These are phyloP conservation scores for Scyliorhinus canicula DNA, from an alignment of 2,797 vertebrate genomes.

Conservation along the genomic window DNA sequence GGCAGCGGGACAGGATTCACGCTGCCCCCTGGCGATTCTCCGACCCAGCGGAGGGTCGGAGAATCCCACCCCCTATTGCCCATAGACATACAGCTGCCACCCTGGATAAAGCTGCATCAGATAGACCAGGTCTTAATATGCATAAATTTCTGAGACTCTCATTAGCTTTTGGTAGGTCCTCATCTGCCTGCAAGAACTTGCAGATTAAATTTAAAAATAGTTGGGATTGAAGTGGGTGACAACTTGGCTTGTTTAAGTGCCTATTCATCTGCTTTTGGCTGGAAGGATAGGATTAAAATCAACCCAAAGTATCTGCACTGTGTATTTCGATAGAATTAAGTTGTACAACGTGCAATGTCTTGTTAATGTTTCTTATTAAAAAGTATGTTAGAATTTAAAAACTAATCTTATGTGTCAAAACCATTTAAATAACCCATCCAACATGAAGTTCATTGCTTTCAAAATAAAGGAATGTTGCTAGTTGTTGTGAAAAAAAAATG, in stretches of 20 bases:
- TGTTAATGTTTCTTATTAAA: neutral
- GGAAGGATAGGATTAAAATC: neutral
- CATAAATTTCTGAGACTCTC: neutral
- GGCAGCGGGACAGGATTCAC: too few relatives aligned
- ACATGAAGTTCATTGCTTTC: neutral
- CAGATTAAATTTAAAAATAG: neutral
- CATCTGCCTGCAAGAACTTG: neutral
- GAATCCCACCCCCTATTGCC: too few relatives aligned
- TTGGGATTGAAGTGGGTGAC: neutral
- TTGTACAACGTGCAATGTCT: neutral
- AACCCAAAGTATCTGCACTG: neutral
- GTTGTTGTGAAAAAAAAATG: neutral
- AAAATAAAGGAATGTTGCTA: neutral
- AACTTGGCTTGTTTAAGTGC: neutral
- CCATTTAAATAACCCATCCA: neutral
- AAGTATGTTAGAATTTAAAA: neutral
- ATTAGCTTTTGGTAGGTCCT: neutral
- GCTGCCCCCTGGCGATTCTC: too few relatives aligned
- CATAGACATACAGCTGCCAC: neutral
- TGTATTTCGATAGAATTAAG: neutral
- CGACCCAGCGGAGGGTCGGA: too few relatives aligned
- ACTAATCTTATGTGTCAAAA: neutral
- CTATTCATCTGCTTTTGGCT: neutral
- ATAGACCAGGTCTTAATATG: neutral
- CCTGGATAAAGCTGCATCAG: neutral